Evolutionary conservation across 2,888 invertebrate genomes (phyloP), one percentile per base, ranked within the genome.

Genomic region (Galeopsomyia nigrocyanea): DNA sequence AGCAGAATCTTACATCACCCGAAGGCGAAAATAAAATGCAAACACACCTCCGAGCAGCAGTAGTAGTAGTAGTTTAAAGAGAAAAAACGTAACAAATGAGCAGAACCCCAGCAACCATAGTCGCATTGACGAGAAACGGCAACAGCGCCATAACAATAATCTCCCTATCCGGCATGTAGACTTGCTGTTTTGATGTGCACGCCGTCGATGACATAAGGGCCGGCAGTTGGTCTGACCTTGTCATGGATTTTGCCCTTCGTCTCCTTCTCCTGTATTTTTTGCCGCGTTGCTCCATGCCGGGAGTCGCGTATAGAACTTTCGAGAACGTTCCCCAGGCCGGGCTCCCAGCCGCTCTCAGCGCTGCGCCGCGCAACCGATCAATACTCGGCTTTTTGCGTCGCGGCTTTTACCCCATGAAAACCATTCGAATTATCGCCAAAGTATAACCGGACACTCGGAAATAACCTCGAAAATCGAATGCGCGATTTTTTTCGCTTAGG

Each of bases 281-380:
- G n/a, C 60, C 13, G 7, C 19, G 60, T 16, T 7, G 14, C 47
- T 39, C 47, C 60, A 55, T 21, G 14, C 0, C 64, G 39, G 17
- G 31, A 17, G 62, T 61, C 64, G 68, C 74, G 16, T 65, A 78
- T 78, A 79, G 84, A 83, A 83, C 81, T 81, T 84, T 81, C 84
- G 77, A 84, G 85, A 85, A 85, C 76, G 77, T 79, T 77, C 82
- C 79, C 80, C 71, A 62, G 71, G 70, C 62, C 55, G 47, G 64
- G 16, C n/a, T 17, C 10, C 19, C 46, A 46, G 39, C 39, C 46
- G 22, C 67, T 47, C 26, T 1, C 22, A 19, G 50, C 14, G 57
- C 47, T 21, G 14, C 31, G 49, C 26, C 10, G 55, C 50, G 9
- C 19, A 73, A 53, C 55, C 82, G 84, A 85, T 85, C 85, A 84